A percentile compares a stretch with the other conserved stretches of the same genome.
Conservation (phyloP, 2,888 invertebrate genomes). For the Habrosyne pyritoides region DNA sequence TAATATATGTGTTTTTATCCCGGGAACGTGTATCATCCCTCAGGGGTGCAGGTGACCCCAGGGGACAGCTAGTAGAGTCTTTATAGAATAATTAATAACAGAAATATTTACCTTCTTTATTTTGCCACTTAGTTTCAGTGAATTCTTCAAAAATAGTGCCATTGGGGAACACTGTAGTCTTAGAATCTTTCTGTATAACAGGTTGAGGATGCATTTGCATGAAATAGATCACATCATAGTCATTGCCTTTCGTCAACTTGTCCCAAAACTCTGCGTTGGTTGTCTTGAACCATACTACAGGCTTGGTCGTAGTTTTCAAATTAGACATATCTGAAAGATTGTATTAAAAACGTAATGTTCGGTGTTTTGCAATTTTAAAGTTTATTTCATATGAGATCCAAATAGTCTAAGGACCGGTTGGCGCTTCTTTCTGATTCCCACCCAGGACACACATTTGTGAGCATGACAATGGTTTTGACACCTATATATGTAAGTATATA, state of each 20-base stretch:
- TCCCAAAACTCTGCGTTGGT: slow-evolving; percentile 31
- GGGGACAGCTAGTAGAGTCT: too few species aligned
- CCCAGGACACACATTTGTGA: too few species aligned
- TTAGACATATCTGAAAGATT: slow-evolving; percentile 21
- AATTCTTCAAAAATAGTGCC: slow-evolving; percentile 54
- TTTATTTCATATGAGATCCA: too few species aligned
- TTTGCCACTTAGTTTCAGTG: slow-evolving; percentile 30
- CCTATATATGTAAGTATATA: too few species aligned
- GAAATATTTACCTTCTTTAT: slow-evolving; percentile 22
- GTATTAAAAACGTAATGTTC: not conserved
- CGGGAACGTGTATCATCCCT: too few species aligned
- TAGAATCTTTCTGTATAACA: slow-evolving; percentile 43
- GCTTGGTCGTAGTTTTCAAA: slow-evolving; percentile 15
- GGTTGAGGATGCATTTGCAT: slow-evolving; percentile 41
- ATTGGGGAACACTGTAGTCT: slow-evolving; percentile 49
- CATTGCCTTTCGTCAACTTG: slow-evolving; percentile 24
- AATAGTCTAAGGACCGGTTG: too few species aligned
- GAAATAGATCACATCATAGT: slow-evolving; percentile 40
- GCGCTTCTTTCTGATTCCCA: too few species aligned
- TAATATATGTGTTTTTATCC: too few species aligned
- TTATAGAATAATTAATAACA: not conserved
- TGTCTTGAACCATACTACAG: slow-evolving; percentile 21
- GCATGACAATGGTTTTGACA: too few species aligned
- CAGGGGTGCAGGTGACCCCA: too few species aligned
- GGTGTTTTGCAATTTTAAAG: not conserved